Percentiles rank a stretch among this genome's conserved stretches.
These are phyloP conservation scores for Ennomos fuscantarius DNA, from an alignment of 2,888 invertebrate species.

Conservation along the genomic window DNA sequence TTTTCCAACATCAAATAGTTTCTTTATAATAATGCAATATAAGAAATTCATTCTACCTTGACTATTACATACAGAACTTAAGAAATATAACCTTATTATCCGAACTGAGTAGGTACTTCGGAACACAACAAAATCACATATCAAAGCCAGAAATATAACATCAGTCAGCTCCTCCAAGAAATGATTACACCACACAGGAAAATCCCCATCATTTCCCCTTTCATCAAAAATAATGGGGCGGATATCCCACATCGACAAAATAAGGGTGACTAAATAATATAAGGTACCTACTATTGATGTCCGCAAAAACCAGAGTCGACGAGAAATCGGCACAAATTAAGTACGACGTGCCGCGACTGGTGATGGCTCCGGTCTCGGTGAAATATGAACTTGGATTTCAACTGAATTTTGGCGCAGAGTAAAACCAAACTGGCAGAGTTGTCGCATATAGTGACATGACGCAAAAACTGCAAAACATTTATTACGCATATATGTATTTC, in stretches of 20 bases:
- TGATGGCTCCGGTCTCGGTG: constrained; percentile 42
- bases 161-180: constrained; percentile 20
- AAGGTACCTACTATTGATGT: constrained; percentile 31
- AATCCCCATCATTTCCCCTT: constrained; percentile 32
- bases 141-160: constrained; percentile 8
- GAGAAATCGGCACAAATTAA: constrained; percentile 57
- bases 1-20: no score
- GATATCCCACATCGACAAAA: constrained; percentile 31
- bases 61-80: no score
- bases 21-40: no score
- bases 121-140: constrained; percentile 8
- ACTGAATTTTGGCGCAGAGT: constrained; percentile 38
- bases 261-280: constrained; percentile 24
- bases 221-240: constrained; percentile 37
- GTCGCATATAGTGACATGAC: neutral
- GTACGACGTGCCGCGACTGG: constrained; percentile 56
- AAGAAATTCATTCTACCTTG: no score
- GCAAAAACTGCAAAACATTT: no score
- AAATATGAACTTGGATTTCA: constrained; percentile 51
- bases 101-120: no score
- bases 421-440: neutral
- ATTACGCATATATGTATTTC: no score
- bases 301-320: constrained; percentile 35
- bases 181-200: constrained; percentile 30
- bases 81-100: no score